Evolutionary conservation across 2,888 invertebrate genomes (phyloP).

Genomic region (Agapetus fuscipes): DNA sequence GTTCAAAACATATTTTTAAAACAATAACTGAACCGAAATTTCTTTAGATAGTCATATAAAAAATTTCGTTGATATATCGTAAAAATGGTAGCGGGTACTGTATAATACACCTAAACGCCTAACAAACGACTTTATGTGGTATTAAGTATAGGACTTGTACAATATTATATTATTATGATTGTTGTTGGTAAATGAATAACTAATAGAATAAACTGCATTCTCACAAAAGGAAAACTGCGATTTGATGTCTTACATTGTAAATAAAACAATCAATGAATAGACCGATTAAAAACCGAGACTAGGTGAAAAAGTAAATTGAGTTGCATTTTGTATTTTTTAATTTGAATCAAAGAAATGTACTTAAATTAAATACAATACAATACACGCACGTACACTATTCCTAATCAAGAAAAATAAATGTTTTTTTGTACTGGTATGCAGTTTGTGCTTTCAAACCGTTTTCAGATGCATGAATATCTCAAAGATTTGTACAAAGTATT

Average conservation of each 20-base stretch:
- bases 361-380: not conserved
- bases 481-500: no score
- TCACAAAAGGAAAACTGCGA: slow-evolving; percentile 11
- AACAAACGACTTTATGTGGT: slow-evolving; percentile 20
- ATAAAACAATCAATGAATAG: slow-evolving; percentile 6
- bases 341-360: not conserved
- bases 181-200: slow-evolving; percentile 21
- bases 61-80: slow-evolving; percentile 3
- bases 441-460: no score
- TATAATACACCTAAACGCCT: slow-evolving; percentile 20
- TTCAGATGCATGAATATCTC: no score
- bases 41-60: slow-evolving; percentile 11
- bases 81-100: slow-evolving; percentile 18
- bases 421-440: no score
- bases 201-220: slow-evolving; percentile 3
- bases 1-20: slow-evolving; percentile 12
- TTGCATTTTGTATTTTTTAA: slow-evolving; percentile 6
- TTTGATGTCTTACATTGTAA: slow-evolving; percentile 11
- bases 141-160: slow-evolving; percentile 19
- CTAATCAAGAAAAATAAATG: no score
- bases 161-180: slow-evolving; percentile 12
- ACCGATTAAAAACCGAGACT: slow-evolving; percentile 8
- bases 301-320: slow-evolving; percentile 8
- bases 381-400: no score
- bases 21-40: slow-evolving; percentile 10